Conservation (phyloP, 2,113 vertebrate species). For the Zosterops pallidus region DNA sequence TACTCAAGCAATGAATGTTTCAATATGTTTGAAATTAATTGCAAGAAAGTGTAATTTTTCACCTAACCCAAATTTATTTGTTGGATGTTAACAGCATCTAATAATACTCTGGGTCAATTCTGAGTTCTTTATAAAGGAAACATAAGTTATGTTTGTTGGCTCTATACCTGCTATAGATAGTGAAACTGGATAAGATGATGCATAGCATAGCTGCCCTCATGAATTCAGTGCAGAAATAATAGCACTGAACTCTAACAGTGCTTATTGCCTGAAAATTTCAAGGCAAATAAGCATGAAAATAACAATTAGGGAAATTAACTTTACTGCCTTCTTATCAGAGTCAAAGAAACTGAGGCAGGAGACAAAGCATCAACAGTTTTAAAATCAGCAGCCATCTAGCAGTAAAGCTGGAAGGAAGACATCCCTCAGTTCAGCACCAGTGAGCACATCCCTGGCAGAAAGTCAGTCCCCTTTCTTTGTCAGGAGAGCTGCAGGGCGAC, state of each 20-base stretch:
- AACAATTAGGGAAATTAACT: not conserved
- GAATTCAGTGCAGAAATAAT: not conserved
- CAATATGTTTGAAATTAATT: not conserved
- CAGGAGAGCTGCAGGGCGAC: fast-evolving
- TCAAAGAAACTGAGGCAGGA: slow-evolving; percentile 27
- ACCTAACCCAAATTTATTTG: not conserved
- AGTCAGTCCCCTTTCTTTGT: not conserved
- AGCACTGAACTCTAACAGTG: not conserved
- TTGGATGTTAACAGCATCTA: not conserved
- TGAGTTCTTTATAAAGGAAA: not conserved
- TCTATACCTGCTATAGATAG: not conserved
- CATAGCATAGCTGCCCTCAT: not conserved
- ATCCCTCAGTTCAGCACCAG: not conserved
- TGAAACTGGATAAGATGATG: not conserved
- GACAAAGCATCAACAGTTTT: not conserved
- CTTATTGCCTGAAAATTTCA: not conserved
- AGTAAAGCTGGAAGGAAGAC: not conserved
- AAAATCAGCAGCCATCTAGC: not conserved
- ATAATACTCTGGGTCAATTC: not conserved
- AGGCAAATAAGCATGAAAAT: not conserved
- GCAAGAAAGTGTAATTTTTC: not conserved
- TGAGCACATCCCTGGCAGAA: not conserved
- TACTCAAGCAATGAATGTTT: not conserved
- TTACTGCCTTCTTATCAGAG: not conserved
- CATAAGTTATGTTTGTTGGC: not conserved